Evolutionary conservation across 1,140 invertebrate genomes (phyloP).

Genomic region (Danaus plexippus): DNA sequence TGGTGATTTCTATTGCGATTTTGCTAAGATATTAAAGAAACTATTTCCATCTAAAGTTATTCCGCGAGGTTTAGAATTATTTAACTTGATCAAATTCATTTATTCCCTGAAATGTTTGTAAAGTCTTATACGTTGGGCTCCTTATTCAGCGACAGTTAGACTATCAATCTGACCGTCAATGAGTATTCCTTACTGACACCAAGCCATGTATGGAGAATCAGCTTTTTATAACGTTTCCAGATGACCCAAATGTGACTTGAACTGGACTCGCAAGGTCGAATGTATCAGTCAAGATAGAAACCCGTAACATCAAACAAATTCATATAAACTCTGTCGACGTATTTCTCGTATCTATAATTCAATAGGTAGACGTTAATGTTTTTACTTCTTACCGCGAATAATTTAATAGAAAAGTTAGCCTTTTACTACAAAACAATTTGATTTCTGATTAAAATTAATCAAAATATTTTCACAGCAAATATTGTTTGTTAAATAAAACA

Average conservation of each 20-base stretch:
- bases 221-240: conserved; percentile 59
- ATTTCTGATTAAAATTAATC: too few relatives aligned
- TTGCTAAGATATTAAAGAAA: too few relatives aligned
- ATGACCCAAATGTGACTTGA: conserved; percentile 38
- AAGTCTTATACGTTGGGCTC: conserved; percentile 3
- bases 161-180: conserved; percentile 51
- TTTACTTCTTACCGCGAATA: not conserved
- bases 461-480: too few relatives aligned
- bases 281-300: conserved; percentile 29
- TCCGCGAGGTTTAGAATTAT: too few relatives aligned
- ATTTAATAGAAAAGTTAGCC: too few relatives aligned
- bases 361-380: conserved; percentile 17
- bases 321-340: conserved; percentile 21
- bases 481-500: too few relatives aligned
- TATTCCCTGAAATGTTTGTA: too few relatives aligned
- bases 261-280: conserved; percentile 52
- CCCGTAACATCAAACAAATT: conserved; percentile 28
- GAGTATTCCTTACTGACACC: conserved; percentile 30
- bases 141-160: conserved; percentile 49
- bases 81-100: too few relatives aligned
- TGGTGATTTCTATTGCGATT: too few relatives aligned
- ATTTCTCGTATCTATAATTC: conserved; percentile 27
- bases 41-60: too few relatives aligned
- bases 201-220: conserved; percentile 48
- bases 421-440: too few relatives aligned